Base-by-base conservation (phyloP, 2,797 vertebrate genomes). In the Tenualosa thibaudeaui region DNA sequence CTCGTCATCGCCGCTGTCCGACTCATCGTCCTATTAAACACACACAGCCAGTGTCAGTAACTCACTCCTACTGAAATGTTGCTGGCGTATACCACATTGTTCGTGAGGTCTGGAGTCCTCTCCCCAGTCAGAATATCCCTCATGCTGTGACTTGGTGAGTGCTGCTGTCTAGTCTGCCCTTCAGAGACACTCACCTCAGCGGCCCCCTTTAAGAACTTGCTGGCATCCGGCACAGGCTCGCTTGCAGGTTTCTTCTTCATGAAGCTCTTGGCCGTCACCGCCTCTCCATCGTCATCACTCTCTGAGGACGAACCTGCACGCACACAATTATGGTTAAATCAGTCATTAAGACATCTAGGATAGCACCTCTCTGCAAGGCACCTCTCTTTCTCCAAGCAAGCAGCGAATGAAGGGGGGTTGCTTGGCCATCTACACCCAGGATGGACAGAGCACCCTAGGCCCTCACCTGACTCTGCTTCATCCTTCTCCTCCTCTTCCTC, bases 401-500 rank as follows among this genome's bases (percentile, higher is more conserved):
- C 31, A 31, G 31, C 31, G 31, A 31, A 31, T 31, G 31, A 31
- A 31, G 31, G 31, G 1, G 31, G 31, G 31, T 31, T 31, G 31
- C 31, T 31, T 31, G 31, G 31, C 31, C 31, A 31, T 31, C 31
- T 31, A 31, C 31, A 1, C 31, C 31, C 31, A 31, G 31, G 31
- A 31, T 31, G 31, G 31, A 31, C 31, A 31, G 31, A 31, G 31
- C 0, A 31, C 31, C 31, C 31, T 31, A 31, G 31, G 31, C 46
- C 46, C 46, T 49, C 46, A 96, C 95, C 97, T 22, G 97, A 97
- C 22, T 97, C 96, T 0, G 93, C 95, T 2, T 93, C 95, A 49
- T 97, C 97, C 87, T 96, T 97, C 90, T 97, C 97, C 68, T 97
- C 97, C 78, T 98, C 97, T 90, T 98, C 97, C 86, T 98, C 97